Evolutionary conservation across 2,797 vertebrate genomes (phyloP), one percentile per base, ranked within the genome.

Genomic region (Mycteria americana): DNA sequence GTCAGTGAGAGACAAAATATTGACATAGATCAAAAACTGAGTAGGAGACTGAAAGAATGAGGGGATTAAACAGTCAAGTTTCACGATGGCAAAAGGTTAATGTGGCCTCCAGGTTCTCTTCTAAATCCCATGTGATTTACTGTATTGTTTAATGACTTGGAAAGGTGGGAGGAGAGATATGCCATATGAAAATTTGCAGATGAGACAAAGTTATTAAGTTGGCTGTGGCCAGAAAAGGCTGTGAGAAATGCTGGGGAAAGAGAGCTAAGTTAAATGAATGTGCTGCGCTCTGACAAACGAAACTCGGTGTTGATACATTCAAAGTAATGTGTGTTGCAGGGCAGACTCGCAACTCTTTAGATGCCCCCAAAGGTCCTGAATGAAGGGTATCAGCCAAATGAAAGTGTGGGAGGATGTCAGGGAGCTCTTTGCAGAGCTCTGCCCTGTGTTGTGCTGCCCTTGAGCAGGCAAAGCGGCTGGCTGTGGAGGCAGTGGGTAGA

Each of bases 21-120:
- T 95, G 96, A 94, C 92, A 93, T 54, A 90, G 89, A 94, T 95
- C 89, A 97, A 96, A 91, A 96, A 85, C 85, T 62, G 93, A 91
- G 59, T 79, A 76, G 76, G 87, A 92, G 89, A 86, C 87, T 79
- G 80, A 86, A 96, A 96, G 91, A 90, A 96, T 84, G 76, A 92
- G 25, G 83, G 88, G 92, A 94, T 96, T 93, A 96, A 95, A 92
- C 67, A 89, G 85, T 31, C 63, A 88, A 53, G 80, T 90, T 92
- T 93, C 80, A 92, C 67, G 45, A 64, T 50, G 91, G 87, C 73
- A 84, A 92, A 95, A 96, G 91, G 91, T 91, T 97, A 95, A 94
- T 60, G n/a, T 79, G 85, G 91, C 85, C 79, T 96, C 31, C 74
- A 88, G 74, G 82, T 95, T 94, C 56, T 89, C 45, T 60, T 82